A percentile compares a stretch with the other conserved stretches of the same genome.
Evolutionary conservation across 2,888 invertebrate genomes (phyloP).

Genomic region (Pheosia gnoma): DNA sequence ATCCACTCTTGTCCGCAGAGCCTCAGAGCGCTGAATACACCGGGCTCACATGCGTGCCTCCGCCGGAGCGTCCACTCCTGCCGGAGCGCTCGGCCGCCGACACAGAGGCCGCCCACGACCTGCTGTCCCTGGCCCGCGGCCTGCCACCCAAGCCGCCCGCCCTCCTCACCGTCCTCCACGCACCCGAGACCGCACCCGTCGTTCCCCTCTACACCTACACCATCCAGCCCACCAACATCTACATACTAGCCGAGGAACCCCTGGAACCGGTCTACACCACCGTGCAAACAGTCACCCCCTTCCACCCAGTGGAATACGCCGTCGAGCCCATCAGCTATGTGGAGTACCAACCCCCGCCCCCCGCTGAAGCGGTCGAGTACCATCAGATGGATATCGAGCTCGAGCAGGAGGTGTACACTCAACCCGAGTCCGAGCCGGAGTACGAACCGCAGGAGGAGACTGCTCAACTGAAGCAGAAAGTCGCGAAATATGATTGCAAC

Average conservation of each 20-base stretch:
- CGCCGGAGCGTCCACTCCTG: constrained; percentile 72
- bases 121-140: constrained; percentile 90
- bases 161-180: constrained; percentile 66
- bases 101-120: constrained; percentile 94
- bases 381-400: constrained; percentile 24
- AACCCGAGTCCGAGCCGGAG: constrained; percentile 19
- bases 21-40: constrained; percentile 58
- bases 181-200: constrained; percentile 65
- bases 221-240: constrained; percentile 83
- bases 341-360: constrained; percentile 47
- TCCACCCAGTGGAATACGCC: constrained; percentile 58
- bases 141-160: constrained; percentile 90
- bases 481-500: constrained; percentile 84
- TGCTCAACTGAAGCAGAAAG: constrained; percentile 87
- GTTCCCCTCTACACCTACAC: constrained; percentile 86
- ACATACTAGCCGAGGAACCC: constrained; percentile 63
- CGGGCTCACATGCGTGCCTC: constrained; percentile 70
- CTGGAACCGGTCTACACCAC: constrained; percentile 59
- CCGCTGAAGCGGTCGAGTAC: constrained; percentile 31
- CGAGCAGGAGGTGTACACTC: constrained; percentile 9
- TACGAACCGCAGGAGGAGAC: constrained; percentile 24
- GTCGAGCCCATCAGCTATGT: constrained; percentile 61
- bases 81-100: constrained; percentile 90
- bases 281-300: constrained; percentile 55
- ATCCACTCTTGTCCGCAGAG: constrained; percentile 28